Evolutionary conservation across 2,797 vertebrate species (phyloP).

Genomic region (Sylvia borin): DNA sequence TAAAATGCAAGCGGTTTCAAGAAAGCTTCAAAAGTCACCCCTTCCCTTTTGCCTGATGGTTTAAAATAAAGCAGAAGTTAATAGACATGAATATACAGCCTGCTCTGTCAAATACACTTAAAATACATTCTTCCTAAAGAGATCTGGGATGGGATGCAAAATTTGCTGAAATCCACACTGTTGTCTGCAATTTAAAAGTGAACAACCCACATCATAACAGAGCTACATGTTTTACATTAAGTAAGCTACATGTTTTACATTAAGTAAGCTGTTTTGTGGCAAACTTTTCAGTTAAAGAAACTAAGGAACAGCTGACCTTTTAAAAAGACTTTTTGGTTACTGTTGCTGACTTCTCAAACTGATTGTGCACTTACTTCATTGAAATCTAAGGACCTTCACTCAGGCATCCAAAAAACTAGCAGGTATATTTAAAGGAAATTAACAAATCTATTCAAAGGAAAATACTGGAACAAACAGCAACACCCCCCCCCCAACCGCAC

Average conservation of each 20-base stretch:
- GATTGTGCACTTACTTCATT: neutral
- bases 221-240: neutral
- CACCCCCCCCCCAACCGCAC: accelerated
- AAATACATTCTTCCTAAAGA: neutral
- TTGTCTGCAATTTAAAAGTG: neutral
- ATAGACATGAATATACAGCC: neutral
- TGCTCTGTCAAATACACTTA: neutral
- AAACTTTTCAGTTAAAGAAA: neutral
- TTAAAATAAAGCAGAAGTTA: neutral
- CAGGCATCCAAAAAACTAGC: neutral
- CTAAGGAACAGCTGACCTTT: neutral
- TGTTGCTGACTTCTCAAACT: neutral
- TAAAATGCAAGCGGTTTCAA: neutral
- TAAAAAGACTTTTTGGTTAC: neutral
- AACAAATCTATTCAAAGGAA: neutral
- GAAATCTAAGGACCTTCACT: neutral
- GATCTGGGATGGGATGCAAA: neutral
- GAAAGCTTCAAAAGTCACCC: neutral
- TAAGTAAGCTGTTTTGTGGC: neutral
- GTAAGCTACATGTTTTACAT: neutral
- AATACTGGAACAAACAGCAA: neutral
- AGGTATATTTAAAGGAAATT: neutral
- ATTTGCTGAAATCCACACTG: neutral
- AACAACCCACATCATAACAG: neutral
- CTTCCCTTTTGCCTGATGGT: neutral